Evolutionary conservation across 2,888 invertebrate species (phyloP).

Genomic region (Cyaniris semiargus): DNA sequence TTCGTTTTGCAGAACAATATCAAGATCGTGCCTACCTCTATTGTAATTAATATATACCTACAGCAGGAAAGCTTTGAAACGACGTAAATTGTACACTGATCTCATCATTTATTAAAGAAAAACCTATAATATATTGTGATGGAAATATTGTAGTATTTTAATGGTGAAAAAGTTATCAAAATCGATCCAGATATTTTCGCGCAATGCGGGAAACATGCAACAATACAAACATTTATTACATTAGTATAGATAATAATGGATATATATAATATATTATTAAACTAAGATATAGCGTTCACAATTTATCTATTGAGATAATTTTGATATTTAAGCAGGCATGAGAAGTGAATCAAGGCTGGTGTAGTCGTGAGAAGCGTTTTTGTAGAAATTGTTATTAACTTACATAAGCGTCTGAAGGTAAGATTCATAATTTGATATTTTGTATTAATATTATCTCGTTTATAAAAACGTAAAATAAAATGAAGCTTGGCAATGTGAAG

Average conservation of each 20-base stretch:
- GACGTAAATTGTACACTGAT: too few species aligned
- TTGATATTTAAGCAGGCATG: conserved; percentile 25
- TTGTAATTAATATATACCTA: too few species aligned
- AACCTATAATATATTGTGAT: too few species aligned
- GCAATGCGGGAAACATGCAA: too few species aligned
- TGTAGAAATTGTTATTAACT: conserved; percentile 29
- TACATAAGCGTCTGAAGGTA: conserved; percentile 23
- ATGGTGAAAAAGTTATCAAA: too few species aligned
- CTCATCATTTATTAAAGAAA: too few species aligned
- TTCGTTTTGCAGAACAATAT: neutral
- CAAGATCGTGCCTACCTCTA: too few species aligned
- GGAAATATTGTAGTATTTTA: too few species aligned
- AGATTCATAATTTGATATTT: conserved; percentile 26
- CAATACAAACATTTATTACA: neutral
- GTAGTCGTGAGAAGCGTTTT: conserved; percentile 27
- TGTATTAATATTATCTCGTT: neutral
- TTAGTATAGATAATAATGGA: neutral
- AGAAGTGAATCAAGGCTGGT: conserved; percentile 27
- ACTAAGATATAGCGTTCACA: neutral
- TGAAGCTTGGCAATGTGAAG: neutral
- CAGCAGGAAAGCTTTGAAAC: too few species aligned
- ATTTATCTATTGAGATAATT: conserved; percentile 24
- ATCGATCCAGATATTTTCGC: too few species aligned
- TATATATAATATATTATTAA: neutral
- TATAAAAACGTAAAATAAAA: neutral